phyloP scores from a whole-genome alignment of 2,888 invertebrate species.

The Amiota minor region DNA sequence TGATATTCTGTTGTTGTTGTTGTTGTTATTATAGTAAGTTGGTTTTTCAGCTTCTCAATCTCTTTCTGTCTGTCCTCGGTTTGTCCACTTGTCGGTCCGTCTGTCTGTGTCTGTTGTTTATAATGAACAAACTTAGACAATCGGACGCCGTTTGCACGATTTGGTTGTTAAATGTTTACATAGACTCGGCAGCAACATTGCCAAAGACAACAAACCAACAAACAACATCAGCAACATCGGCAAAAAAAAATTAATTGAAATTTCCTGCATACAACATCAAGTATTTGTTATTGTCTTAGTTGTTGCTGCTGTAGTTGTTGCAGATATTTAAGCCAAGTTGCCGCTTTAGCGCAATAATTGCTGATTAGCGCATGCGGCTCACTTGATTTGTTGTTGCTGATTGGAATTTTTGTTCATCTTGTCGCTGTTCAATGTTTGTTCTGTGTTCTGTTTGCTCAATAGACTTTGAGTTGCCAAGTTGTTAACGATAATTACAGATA shows the following conservation, averaged over 20 bases:
- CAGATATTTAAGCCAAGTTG: neutral
- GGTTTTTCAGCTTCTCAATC: neutral
- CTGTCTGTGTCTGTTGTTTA: conserved; percentile 25
- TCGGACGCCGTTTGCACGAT: conserved; percentile 72
- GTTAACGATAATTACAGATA: too few species aligned
- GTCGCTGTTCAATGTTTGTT: neutral
- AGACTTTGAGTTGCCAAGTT: conserved; percentile 4
- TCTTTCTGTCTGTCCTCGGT: too few species aligned
- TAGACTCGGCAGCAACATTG: conserved; percentile 29
- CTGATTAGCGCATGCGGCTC: conserved; percentile 17
- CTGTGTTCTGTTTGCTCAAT: neutral
- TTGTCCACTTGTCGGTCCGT: too few species aligned
- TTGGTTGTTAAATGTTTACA: conserved; percentile 62
- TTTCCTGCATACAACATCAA: conserved; percentile 25
- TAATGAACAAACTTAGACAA: conserved; percentile 69
- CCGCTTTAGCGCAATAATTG: conserved; percentile 22
- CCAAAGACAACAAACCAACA: conserved; percentile 6
- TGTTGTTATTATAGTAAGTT: conserved; percentile 22
- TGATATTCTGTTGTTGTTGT: conserved; percentile 13
- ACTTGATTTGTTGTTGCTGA: conserved; percentile 10
- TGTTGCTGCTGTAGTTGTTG: conserved; percentile 13
- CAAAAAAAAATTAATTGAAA: conserved; percentile 31
- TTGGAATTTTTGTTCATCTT: conserved; percentile 8
- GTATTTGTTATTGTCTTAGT: conserved; percentile 22
- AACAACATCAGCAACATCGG: conserved; percentile 22